Conservation (phyloP, 92 coral and sea anemone genomes). For the Ricordea florida region DNA sequence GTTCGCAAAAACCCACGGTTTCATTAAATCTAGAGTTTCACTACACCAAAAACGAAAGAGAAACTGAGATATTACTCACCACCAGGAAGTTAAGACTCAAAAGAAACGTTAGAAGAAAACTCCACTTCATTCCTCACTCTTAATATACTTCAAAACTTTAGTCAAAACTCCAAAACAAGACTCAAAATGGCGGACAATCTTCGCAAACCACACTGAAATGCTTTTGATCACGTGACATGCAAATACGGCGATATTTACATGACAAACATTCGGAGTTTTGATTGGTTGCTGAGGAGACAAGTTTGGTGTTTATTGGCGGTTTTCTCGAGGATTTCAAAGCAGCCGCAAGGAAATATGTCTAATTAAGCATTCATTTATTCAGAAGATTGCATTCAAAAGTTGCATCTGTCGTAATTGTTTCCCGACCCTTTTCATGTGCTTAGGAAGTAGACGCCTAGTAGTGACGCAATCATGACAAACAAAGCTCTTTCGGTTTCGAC, state of each 20-base stretch:
- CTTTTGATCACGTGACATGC: conserved; percentile 16
- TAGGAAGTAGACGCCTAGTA: not conserved
- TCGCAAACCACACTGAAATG: not conserved
- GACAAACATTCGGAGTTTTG: conserved; percentile 15
- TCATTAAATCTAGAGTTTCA: too few species aligned
- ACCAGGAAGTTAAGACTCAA: not conserved
- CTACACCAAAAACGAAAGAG: not conserved
- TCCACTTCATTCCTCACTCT: conserved; percentile 43
- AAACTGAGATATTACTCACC: conserved; percentile 39
- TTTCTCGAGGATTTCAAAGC: not conserved
- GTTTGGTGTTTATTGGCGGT: conserved; percentile 11
- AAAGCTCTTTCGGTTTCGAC: too few species aligned
- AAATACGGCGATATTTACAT: conserved; percentile 18
- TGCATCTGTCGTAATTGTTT: conserved; percentile 9
- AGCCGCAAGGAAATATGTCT: conserved; percentile 6
- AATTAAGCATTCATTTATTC: conserved; percentile 22
- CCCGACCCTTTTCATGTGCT: not conserved
- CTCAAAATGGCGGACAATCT: conserved; percentile 23
- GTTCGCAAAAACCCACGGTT: too few species aligned
- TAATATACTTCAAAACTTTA: conserved; percentile 19
- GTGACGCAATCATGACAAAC: too few species aligned
- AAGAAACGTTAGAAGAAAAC: conserved; percentile 5
- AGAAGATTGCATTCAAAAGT: not conserved
- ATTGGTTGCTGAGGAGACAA: conserved; percentile 15
- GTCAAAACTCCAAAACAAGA: conserved; percentile 16